Evolutionary conservation across 2,797 vertebrate species (phyloP).

Genomic region (Kryptopterus vitreolus): DNA sequence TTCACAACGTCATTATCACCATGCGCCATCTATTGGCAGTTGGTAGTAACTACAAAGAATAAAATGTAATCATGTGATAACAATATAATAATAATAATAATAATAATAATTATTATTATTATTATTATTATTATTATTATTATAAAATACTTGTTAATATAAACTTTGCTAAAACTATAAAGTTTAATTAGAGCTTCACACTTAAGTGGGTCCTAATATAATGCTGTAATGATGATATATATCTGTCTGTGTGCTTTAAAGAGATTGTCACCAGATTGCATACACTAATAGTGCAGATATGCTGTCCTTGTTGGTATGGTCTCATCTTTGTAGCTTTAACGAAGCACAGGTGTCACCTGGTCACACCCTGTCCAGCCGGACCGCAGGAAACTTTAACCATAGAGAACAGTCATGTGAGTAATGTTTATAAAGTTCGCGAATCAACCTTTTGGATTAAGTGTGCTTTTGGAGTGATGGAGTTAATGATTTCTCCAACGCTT

Average conservation of each 20-base stretch:
- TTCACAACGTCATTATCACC: too few species aligned
- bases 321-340: not conserved
- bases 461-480: not conserved
- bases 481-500: not conserved
- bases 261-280: not conserved
- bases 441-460: not conserved
- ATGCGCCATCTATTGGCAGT: not conserved
- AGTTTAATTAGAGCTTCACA: not conserved
- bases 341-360: not conserved
- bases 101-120: too few species aligned
- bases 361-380: constrained; percentile 29
- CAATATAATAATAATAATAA: too few species aligned
- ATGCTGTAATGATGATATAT: not conserved
- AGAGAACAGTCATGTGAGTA: constrained; percentile 11
- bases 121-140: too few species aligned
- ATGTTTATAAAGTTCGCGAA: not conserved
- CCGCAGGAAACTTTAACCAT: constrained; percentile 3
- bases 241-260: not conserved
- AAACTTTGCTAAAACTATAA: too few species aligned
- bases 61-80: not conserved
- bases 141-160: too few species aligned
- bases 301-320: not conserved
- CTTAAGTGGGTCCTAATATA: not conserved
- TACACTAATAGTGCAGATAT: not conserved
- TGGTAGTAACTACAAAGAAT: not conserved